Conservation (phyloP, 2,113 vertebrate genomes). For the Ctenodactylus gundi region DNA sequence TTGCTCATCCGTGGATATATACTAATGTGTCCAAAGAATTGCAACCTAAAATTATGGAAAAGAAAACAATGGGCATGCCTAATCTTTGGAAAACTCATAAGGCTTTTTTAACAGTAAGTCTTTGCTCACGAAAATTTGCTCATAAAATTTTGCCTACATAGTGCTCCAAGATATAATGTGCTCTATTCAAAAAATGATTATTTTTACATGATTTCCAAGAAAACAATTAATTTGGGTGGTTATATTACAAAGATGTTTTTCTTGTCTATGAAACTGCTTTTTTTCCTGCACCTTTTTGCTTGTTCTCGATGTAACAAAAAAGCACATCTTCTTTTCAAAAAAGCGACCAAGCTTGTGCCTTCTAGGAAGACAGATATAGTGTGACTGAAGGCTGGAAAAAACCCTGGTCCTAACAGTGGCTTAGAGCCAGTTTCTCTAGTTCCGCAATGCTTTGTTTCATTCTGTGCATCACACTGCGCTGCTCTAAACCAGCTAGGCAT, state of each 20-base stretch:
- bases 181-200: not conserved
- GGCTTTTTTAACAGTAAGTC: too few relatives aligned
- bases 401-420: fast-evolving
- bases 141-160: constrained; percentile 23
- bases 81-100: too few relatives aligned
- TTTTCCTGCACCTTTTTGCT: not conserved
- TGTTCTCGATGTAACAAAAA: not conserved
- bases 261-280: not conserved
- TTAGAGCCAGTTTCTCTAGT: not conserved
- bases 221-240: not conserved
- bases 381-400: not conserved
- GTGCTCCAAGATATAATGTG: not conserved
- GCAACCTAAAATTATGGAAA: not conserved
- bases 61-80: not conserved
- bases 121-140: too few relatives aligned
- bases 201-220: not conserved
- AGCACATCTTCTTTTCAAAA: not conserved
- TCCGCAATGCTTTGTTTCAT: not conserved
- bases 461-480: not conserved
- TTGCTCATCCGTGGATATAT: not conserved
- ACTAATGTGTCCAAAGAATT: not conserved
- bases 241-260: not conserved
- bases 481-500: not conserved
- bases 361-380: not conserved
- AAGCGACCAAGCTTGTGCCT: not conserved